Percentiles rank a stretch among this genome's conserved stretches.
These are phyloP conservation scores for Drosophila bifasciata DNA, from an alignment of 1,140 invertebrate species.

Conservation along the genomic window DNA sequence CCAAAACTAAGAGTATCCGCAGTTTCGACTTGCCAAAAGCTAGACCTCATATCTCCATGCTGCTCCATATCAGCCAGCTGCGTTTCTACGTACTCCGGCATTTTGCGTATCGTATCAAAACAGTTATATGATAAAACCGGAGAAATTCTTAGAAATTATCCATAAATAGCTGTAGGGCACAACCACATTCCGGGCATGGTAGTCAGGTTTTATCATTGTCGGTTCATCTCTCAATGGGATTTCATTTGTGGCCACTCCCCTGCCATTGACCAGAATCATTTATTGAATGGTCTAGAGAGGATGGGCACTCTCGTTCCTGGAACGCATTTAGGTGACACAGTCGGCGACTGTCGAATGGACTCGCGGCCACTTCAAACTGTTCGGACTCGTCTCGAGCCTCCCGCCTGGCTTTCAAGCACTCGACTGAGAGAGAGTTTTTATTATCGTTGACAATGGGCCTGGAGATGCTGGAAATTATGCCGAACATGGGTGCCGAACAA, in stretches of 20 bases:
- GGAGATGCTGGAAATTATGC: constrained; percentile 38
- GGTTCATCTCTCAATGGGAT: constrained; percentile 50
- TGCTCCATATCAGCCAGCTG: constrained; percentile 17
- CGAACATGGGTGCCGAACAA: constrained; percentile 34
- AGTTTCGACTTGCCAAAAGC: too few relatives aligned
- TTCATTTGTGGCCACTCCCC: constrained; percentile 42
- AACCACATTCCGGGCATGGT: constrained; percentile 25
- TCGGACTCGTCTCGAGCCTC: constrained; percentile 41
- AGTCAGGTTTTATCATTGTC: constrained; percentile 29
- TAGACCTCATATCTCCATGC: not conserved
- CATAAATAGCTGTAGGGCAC: constrained; percentile 34
- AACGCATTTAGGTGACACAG: constrained; percentile 53
- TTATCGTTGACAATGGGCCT: constrained; percentile 29
- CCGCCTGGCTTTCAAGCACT: constrained; percentile 48
- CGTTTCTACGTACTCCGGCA: not conserved
- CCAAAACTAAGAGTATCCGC: too few relatives aligned
- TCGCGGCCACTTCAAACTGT: constrained; percentile 60
- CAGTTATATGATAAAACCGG: constrained; percentile 7
- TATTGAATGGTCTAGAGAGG: constrained; percentile 43
- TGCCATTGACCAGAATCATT: constrained; percentile 47
- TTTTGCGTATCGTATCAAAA: constrained; percentile 14
- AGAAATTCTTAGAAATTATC: constrained; percentile 14
- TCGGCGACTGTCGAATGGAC: constrained; percentile 4
- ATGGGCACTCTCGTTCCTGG: constrained; percentile 34
- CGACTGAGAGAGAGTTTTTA: constrained; percentile 41